Percentiles rank a stretch among this genome's conserved stretches.
These are phyloP conservation scores for Brienomyrus brachyistius DNA, from an alignment of 2,113 vertebrate genomes.

Conservation along the genomic window DNA sequence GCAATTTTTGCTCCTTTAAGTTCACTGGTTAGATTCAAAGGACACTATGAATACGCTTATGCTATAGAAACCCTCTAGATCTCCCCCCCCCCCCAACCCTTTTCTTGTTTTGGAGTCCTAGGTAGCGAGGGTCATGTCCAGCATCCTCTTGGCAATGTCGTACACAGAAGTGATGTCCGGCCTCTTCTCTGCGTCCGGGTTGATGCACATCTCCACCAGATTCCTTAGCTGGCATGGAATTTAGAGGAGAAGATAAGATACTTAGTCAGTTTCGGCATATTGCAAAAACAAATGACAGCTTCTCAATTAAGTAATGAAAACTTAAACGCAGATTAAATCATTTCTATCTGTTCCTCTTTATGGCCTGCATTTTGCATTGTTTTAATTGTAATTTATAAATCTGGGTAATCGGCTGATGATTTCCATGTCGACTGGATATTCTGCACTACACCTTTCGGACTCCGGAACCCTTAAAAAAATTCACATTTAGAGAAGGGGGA, in stretches of 20 bases:
- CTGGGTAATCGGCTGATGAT: neutral
- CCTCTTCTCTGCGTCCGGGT: constrained; percentile 94
- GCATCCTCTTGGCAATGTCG: constrained; percentile 88
- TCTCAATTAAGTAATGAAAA: neutral
- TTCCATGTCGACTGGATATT: neutral
- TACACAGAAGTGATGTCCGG: constrained; percentile 93
- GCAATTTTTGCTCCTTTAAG: neutral
- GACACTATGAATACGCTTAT: neutral
- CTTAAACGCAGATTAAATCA: neutral
- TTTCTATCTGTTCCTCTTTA: neutral
- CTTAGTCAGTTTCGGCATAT: neutral
- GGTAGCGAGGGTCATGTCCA: constrained; percentile 72
- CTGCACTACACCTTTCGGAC: constrained; percentile 31
- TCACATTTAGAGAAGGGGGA: constrained; percentile 56
- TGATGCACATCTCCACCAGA: constrained; percentile 96
- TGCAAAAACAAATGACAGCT: neutral
- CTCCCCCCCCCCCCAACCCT: neutral
- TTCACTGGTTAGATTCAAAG: neutral
- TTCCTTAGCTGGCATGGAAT: constrained; percentile 74
- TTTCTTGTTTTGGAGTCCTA: constrained; percentile 44
- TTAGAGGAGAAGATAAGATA: neutral
- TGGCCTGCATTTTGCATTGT: neutral
- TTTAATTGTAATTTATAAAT: neutral
- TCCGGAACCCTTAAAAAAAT: constrained; percentile 41
- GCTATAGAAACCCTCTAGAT: neutral